These are phyloP conservation scores for Menidia beryllina DNA, from an alignment of 2,113 vertebrate species.

Conservation along the genomic window DNA sequence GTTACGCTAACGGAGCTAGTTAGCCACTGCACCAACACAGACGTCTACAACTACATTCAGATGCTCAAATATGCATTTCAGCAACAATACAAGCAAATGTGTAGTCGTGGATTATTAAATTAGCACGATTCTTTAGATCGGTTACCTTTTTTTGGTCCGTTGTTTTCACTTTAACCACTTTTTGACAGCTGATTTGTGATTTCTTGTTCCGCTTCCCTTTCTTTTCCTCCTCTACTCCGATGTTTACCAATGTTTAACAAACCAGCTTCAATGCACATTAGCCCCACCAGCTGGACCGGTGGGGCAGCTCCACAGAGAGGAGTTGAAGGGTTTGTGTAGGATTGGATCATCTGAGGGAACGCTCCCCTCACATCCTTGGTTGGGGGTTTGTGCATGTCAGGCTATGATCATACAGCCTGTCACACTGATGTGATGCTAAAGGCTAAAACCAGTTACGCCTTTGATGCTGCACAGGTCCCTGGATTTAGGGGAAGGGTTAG, in stretches of 20 bases:
- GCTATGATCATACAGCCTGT: no score
- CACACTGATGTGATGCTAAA: no score
- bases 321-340: no score
- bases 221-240: conserved; percentile 2
- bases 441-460: no score
- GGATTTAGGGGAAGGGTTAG: no score
- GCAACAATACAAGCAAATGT: not conserved
- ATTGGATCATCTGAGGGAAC: no score
- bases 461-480: no score
- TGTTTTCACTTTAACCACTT: conserved; percentile 62
- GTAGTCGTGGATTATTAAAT: not conserved
- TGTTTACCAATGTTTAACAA: not conserved
- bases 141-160: conserved; percentile 46
- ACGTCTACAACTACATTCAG: not conserved
- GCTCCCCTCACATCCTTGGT: no score
- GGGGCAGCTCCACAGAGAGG: no score
- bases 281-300: not conserved
- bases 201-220: conserved; percentile 42
- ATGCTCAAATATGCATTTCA: not conserved
- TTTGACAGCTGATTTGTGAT: conserved; percentile 68
- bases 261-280: not conserved
- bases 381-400: no score
- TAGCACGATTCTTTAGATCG: not conserved
- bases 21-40: not conserved
- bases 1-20: conserved; percentile 28